Evolutionary conservation across 2,888 invertebrate species (phyloP).

Genomic region (Acleris emargana): DNA sequence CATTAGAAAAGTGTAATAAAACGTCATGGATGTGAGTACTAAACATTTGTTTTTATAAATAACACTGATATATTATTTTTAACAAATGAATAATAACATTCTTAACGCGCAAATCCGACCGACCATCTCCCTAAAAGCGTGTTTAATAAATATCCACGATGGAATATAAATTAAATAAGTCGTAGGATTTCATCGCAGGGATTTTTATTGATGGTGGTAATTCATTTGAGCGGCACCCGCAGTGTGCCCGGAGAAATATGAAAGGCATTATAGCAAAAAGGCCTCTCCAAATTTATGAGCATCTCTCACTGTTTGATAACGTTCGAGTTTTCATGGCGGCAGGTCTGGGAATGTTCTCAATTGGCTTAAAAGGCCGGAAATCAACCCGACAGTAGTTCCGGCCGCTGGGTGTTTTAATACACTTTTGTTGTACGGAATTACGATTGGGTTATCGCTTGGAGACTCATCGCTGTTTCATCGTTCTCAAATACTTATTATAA

Average conservation of each 20-base stretch:
- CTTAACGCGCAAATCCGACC: slow-evolving; percentile 5
- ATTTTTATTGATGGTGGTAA: slow-evolving; percentile 83
- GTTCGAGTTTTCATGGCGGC: slow-evolving; percentile 61
- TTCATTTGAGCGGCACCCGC: slow-evolving; percentile 82
- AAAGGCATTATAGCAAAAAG: slow-evolving; percentile 82
- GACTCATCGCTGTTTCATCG: slow-evolving; percentile 12
- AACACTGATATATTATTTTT: not conserved
- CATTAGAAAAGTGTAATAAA: too few species aligned
- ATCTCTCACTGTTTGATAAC: slow-evolving; percentile 77
- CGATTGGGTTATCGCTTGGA: slow-evolving; percentile 20
- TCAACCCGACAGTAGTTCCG: slow-evolving; percentile 46
- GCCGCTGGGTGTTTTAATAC: slow-evolving; percentile 30
- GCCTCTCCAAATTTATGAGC: slow-evolving; percentile 81
- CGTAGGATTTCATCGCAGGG: slow-evolving; percentile 74
- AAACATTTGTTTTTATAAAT: not conserved
- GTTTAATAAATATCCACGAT: slow-evolving; percentile 79
- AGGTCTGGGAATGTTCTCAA: slow-evolving; percentile 59
- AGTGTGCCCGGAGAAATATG: slow-evolving; percentile 81
- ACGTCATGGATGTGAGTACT: too few species aligned
- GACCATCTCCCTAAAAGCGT: slow-evolving; percentile 48
- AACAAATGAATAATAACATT: not conserved
- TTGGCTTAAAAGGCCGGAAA: slow-evolving; percentile 61
- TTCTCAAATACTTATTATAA: slow-evolving; percentile 29
- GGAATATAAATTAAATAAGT: slow-evolving; percentile 83
- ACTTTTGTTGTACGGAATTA: slow-evolving; percentile 29